Conservation (phyloP, 2,888 invertebrate genomes). For the Litoditis marina region DNA sequence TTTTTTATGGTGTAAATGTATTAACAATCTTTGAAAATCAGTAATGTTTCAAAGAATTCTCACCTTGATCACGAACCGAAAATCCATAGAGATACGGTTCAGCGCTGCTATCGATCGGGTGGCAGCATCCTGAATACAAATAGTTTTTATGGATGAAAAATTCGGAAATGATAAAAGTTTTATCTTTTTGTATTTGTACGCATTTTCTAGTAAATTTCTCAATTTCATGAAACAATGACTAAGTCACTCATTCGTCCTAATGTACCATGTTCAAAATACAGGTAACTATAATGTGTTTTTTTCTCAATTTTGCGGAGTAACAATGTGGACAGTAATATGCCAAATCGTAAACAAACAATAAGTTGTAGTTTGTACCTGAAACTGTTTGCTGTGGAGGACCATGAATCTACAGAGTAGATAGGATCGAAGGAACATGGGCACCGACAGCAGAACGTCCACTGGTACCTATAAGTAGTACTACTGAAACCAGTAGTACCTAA, state of each 20-base stretch:
- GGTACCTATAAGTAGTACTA: slow-evolving; percentile 75
- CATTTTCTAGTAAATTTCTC: no score
- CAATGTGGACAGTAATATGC: no score
- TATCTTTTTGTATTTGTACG: no score
- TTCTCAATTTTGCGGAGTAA: no score
- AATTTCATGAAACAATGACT: no score
- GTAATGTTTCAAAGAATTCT: no score
- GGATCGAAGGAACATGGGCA: slow-evolving; percentile 98
- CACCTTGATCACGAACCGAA: slow-evolving; percentile 82
- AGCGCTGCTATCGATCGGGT: slow-evolving; percentile 71
- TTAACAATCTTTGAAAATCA: no score
- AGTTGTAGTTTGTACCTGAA: slow-evolving; percentile 68
- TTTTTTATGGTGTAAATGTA: no score
- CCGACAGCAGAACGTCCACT: slow-evolving; percentile 91
- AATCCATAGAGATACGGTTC: slow-evolving; percentile 81
- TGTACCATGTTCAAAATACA: background rate
- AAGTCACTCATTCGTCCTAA: no score
- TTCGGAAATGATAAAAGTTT: background rate
- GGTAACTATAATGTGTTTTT: background rate
- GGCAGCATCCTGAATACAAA: slow-evolving; percentile 81
- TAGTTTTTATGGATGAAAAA: background rate
- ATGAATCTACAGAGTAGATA: slow-evolving; percentile 99
- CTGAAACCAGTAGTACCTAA: no score
- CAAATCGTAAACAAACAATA: background rate
- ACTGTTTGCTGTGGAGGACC: slow-evolving; percentile 97